These are phyloP conservation scores for Amphipoea lucens DNA, from an alignment of 2,888 invertebrate genomes.

Conservation along the genomic window DNA sequence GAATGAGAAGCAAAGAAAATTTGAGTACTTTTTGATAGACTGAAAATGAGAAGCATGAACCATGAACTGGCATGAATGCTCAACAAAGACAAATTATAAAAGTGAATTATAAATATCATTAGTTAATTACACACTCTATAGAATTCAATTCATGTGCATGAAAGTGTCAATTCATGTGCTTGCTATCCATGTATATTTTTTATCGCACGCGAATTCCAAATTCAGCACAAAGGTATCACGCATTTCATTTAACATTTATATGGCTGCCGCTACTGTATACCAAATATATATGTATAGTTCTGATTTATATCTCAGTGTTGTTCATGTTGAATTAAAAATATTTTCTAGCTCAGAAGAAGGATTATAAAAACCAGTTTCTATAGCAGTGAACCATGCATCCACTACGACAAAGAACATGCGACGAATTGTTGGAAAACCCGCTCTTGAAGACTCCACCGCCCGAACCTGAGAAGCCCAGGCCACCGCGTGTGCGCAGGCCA, in stretches of 20 bases:
- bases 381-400: conserved; percentile 79
- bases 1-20: neutral
- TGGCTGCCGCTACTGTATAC: neutral
- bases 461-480: conserved; percentile 80
- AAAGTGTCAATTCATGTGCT: neutral
- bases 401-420: conserved; percentile 77
- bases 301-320: neutral
- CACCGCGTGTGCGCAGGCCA: conserved; percentile 80
- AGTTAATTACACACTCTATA: neutral
- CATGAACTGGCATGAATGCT: conserved; percentile 12
- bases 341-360: conserved; percentile 9
- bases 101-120: conserved; percentile 27
- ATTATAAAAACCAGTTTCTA: conserved; percentile 13
- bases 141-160: conserved; percentile 4
- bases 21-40: too few species aligned
- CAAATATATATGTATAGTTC: too few species aligned
- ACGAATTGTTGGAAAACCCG: conserved; percentile 79
- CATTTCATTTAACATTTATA: neutral
- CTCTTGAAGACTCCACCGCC: conserved; percentile 82
- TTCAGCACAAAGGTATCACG: conserved; percentile 13
- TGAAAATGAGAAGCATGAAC: neutral
- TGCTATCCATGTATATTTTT: conserved; percentile 18
- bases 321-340: neutral
- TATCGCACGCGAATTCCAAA: neutral
- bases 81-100: conserved; percentile 23